phyloP scores from a whole-genome alignment of 2,113 vertebrate species.

The Ameiurus melas region DNA sequence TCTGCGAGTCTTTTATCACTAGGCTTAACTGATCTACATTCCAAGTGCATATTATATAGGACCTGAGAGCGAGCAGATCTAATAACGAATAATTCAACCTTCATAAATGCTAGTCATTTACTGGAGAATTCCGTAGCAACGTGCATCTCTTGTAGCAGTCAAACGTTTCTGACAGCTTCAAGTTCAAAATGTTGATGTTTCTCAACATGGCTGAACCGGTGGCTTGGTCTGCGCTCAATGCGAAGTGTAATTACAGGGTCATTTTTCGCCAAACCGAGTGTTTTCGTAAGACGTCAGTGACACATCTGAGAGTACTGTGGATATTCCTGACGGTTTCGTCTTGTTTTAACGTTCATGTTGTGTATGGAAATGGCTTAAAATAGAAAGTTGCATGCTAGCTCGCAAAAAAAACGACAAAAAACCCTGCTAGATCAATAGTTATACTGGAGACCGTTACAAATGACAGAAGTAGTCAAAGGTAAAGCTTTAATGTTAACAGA shows the following conservation, averaged over 20 bases:
- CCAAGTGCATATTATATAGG: background rate
- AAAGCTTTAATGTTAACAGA: background rate
- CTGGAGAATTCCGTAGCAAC: background rate
- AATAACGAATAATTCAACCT: background rate
- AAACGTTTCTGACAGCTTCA: background rate
- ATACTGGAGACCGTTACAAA: background rate
- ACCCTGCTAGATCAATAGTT: background rate
- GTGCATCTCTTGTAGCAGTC: background rate
- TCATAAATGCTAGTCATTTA: background rate
- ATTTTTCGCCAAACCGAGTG: background rate
- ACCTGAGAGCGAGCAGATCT: background rate
- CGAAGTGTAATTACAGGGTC: background rate
- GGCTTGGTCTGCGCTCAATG: background rate
- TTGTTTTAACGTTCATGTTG: background rate
- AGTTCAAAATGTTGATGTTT: background rate
- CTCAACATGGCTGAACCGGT: background rate
- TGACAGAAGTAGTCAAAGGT: background rate
- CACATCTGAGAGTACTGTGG: background rate
- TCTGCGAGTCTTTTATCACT: background rate
- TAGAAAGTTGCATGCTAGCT: background rate
- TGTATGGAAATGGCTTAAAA: background rate
- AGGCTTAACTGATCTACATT: background rate
- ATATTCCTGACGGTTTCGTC: background rate
- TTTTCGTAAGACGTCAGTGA: background rate
- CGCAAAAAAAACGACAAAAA: background rate